phyloP scores from a whole-genome alignment of 1,140 invertebrate genomes.

The Listronotus oregonensis region DNA sequence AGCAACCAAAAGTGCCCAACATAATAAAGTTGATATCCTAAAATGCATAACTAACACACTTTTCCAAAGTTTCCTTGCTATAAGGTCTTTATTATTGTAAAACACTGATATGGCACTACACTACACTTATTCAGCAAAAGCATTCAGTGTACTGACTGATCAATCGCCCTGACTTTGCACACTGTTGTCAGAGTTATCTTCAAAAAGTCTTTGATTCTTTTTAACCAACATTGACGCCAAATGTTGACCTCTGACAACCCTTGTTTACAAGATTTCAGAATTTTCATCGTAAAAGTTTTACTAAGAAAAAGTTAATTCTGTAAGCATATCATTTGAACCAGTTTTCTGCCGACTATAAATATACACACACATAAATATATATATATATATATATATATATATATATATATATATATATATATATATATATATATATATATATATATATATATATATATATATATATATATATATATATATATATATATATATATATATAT shows the following conservation, averaged over 20 bases:
- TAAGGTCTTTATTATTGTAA: slow-evolving; percentile 39
- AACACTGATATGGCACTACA: slow-evolving; percentile 47
- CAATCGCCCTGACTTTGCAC: slow-evolving; percentile 35
- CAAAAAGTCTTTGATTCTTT: neutral
- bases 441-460: no score
- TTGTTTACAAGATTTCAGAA: neutral
- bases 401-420: no score
- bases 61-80: slow-evolving; percentile 44
- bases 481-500: no score
- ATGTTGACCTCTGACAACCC: neutral
- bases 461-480: no score
- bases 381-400: no score
- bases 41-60: slow-evolving; percentile 51
- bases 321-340: no score
- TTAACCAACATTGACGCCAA: neutral
- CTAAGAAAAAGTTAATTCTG: no score
- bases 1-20: slow-evolving; percentile 48
- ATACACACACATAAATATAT: no score
- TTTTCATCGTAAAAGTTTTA: neutral
- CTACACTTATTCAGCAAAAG: slow-evolving; percentile 44
- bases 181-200: slow-evolving; percentile 20
- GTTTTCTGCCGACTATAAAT: no score
- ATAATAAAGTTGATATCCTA: slow-evolving; percentile 50
- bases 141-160: slow-evolving; percentile 46
- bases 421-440: no score